Base-by-base conservation (phyloP, 2,888 invertebrate species). In the Hypena proboscidalis region DNA sequence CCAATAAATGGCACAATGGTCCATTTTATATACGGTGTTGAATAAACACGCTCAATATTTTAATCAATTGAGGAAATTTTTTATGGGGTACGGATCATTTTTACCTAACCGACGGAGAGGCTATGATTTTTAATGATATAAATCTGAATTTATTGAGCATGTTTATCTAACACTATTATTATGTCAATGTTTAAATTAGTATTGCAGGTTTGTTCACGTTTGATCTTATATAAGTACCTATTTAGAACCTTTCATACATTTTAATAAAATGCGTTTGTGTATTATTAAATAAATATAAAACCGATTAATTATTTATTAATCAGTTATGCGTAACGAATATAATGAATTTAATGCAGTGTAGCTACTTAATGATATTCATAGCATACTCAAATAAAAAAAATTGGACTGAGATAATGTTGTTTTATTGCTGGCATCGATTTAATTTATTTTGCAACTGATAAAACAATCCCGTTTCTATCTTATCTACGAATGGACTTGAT, bases 381-480 rank as follows among this genome's bases (percentile, higher is more conserved):
- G 42, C 48, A 43, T 71, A 66, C 53, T 58, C 55, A 59, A 73
- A 69, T 70, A 72, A 71, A 68, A 39, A 55, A 58, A 62, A 66
- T 67, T 70, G 52, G 65, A 69, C 68, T 74, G 67, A 70, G 43
- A 52, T 63, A 64, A 52, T 45, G 20, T 58, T 51, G 65, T 70
- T 70, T 72, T 58, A 69, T 66, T 73, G 41, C 39, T 17, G 11
- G 25, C 37, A 37, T 7, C 19, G 9, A 30, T 27, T 6, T 17
- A 10, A n/a, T n/a, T 25, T 37, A 33, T 15, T 17, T 19, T n/a
- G 7, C 6, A 21, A 23, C 9, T 17, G 22, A 31, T 38, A 31
- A n/a, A 8, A 31, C 23, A 3, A 19, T 17, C 9, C 13, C 11
- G 7, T 19, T 25, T 9, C 8, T 52, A 63, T 59, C 57, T 58